Evolutionary conservation across 1,140 invertebrate species (phyloP).

Genomic region (Ostrea denselamellosa): DNA sequence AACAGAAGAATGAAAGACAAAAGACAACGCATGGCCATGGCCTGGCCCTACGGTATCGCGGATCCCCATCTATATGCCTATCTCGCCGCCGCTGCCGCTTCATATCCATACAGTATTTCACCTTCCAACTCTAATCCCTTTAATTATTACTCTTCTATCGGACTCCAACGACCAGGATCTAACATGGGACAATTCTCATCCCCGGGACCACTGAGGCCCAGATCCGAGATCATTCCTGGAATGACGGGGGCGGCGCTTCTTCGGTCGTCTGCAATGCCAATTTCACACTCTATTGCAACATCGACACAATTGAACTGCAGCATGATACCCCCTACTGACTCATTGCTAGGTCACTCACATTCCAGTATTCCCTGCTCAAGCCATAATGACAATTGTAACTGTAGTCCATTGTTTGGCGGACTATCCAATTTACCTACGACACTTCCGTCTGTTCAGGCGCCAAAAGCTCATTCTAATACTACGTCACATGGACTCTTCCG

Average conservation of each 20-base stretch:
- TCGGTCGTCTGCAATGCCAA: slow-evolving; percentile 49
- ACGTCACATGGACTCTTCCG: slow-evolving; percentile 66
- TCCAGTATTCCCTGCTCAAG: slow-evolving; percentile 51
- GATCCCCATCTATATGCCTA: slow-evolving; percentile 95
- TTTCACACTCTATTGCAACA: slow-evolving; percentile 49
- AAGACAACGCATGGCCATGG: slow-evolving; percentile 93
- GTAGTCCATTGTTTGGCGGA: slow-evolving; percentile 54
- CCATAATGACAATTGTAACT: slow-evolving; percentile 56
- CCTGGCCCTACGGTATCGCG: slow-evolving; percentile 90
- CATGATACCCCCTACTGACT: slow-evolving; percentile 51
- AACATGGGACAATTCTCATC: slow-evolving; percentile 56
- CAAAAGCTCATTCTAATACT: slow-evolving; percentile 59
- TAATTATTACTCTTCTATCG: slow-evolving; percentile 64
- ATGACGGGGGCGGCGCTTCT: slow-evolving; percentile 59
- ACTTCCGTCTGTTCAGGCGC: slow-evolving; percentile 50
- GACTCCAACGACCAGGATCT: slow-evolving; percentile 57
- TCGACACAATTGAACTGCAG: slow-evolving; percentile 48
- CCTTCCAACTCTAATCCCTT: slow-evolving; percentile 59
- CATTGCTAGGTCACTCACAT: slow-evolving; percentile 54
- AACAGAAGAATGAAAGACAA: slow-evolving; percentile 99
- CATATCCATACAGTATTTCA: slow-evolving; percentile 77
- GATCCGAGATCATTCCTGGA: slow-evolving; percentile 61
- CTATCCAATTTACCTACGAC: slow-evolving; percentile 54
- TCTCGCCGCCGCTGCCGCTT: slow-evolving; percentile 90
- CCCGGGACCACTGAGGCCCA: slow-evolving; percentile 57